Percentiles rank a stretch among this genome's conserved stretches.
phyloP scores from a whole-genome alignment of 1,140 invertebrate species.

The Caenorhabditis tropicalis region DNA sequence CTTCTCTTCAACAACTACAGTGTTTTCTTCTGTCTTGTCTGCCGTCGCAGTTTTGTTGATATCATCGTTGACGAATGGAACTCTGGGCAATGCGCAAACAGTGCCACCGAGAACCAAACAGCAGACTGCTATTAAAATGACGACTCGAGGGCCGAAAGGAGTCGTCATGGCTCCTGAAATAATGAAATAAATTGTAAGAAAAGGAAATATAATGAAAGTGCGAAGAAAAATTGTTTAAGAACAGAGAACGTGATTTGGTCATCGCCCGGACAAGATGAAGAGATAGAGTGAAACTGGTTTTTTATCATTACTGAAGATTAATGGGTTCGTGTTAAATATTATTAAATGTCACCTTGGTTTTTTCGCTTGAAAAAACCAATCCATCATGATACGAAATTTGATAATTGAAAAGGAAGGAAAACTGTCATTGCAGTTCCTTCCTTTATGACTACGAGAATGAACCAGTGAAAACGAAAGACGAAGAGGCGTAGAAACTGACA shows the following conservation, averaged over 20 bases:
- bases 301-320: slow-evolving; percentile 1
- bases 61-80: slow-evolving; percentile 14
- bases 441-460: not conserved
- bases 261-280: slow-evolving; percentile 2
- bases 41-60: not conserved
- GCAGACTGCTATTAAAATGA: not conserved
- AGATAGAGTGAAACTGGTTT: not conserved
- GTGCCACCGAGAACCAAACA: slow-evolving; percentile 5
- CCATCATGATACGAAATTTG: not conserved
- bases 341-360: not conserved
- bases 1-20: not conserved
- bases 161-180: slow-evolving; percentile 24
- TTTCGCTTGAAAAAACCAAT: not conserved
- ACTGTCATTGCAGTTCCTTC: not conserved
- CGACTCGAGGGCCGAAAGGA: slow-evolving; percentile 3
- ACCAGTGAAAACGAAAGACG: not conserved
- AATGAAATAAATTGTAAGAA: not conserved
- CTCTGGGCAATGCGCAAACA: not conserved
- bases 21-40: slow-evolving; percentile 5
- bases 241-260: not conserved
- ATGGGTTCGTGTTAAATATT: slow-evolving; percentile 10
- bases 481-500: not conserved
- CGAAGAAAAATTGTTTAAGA: not conserved
- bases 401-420: not conserved
- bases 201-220: not conserved